phyloP scores from a whole-genome alignment of 2,113 vertebrate genomes.

The Falcunculus frontatus region DNA sequence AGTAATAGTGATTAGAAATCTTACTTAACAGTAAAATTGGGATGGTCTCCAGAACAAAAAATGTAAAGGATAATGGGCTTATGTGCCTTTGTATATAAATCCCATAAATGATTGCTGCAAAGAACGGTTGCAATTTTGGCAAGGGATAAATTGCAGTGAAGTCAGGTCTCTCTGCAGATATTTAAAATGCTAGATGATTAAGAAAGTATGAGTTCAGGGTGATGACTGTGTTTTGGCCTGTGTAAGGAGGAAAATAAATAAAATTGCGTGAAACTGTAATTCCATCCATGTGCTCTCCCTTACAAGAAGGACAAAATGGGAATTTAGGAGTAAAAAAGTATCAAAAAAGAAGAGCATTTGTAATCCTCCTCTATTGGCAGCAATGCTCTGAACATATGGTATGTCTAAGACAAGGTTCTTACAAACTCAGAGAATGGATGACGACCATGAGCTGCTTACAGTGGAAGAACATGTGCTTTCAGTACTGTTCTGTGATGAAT shows the following conservation, averaged over 20 bases:
- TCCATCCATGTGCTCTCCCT: background rate
- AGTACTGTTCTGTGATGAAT: slow-evolving; percentile 20
- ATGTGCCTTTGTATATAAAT: background rate
- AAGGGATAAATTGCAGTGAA: background rate
- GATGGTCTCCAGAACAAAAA: background rate
- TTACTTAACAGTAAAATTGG: background rate
- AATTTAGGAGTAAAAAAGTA: background rate
- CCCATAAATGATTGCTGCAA: background rate
- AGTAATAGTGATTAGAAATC: background rate
- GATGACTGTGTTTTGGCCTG: background rate
- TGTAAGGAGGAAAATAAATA: background rate
- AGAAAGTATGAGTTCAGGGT: background rate
- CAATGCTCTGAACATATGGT: slow-evolving; percentile 35
- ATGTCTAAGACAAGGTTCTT: slow-evolving; percentile 34
- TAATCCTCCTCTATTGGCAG: slow-evolving; percentile 44
- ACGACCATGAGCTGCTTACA: slow-evolving; percentile 9
- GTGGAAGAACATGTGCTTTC: slow-evolving; percentile 45
- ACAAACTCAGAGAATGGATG: background rate
- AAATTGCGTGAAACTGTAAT: background rate
- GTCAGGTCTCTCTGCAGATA: background rate
- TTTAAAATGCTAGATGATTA: background rate
- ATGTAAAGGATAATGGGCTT: background rate
- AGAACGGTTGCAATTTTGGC: background rate
- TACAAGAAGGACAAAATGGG: background rate
- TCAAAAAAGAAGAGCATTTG: background rate